Conservation (phyloP, 2,888 invertebrate species). For the Synergus gifuensis region DNA sequence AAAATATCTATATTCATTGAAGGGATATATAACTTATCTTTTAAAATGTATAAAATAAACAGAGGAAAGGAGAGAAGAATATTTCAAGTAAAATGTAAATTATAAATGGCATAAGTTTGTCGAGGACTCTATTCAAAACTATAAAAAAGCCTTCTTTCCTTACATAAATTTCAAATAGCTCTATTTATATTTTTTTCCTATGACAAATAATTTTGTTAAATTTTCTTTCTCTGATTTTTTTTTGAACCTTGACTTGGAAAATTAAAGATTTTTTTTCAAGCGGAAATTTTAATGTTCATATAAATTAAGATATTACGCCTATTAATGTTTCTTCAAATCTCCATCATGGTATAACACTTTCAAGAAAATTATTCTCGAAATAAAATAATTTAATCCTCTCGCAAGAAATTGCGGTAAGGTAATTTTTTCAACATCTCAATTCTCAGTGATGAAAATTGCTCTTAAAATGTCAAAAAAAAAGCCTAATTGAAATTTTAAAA, state of each 20-base stretch:
- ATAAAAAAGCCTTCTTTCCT: too few species aligned
- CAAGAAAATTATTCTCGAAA: constrained; percentile 46
- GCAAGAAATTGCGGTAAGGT: constrained; percentile 36
- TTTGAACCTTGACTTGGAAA: neutral
- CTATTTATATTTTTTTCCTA: neutral
- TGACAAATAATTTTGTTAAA: neutral
- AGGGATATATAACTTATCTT: neutral
- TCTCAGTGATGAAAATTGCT: neutral
- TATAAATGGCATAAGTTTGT: too few species aligned
- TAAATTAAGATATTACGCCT: neutral
- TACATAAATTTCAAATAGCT: too few species aligned
- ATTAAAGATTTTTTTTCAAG: neutral
- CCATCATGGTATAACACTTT: constrained; percentile 43
- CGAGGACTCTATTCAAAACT: too few species aligned
- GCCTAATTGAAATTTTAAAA: neutral
- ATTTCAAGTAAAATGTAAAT: neutral
- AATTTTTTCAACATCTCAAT: constrained; percentile 24
- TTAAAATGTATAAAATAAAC: neutral
- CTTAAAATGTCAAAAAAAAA: neutral
- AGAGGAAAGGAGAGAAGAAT: neutral
- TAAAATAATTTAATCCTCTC: constrained; percentile 46
- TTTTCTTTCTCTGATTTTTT: neutral
- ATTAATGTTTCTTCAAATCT: constrained; percentile 50
- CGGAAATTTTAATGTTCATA: neutral
- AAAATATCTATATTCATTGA: neutral